A percentile compares a stretch with the other conserved stretches of the same genome.
These are phyloP conservation scores for Actinemys pallida DNA, from an alignment of 2,113 vertebrate genomes.

Conservation along the genomic window DNA sequence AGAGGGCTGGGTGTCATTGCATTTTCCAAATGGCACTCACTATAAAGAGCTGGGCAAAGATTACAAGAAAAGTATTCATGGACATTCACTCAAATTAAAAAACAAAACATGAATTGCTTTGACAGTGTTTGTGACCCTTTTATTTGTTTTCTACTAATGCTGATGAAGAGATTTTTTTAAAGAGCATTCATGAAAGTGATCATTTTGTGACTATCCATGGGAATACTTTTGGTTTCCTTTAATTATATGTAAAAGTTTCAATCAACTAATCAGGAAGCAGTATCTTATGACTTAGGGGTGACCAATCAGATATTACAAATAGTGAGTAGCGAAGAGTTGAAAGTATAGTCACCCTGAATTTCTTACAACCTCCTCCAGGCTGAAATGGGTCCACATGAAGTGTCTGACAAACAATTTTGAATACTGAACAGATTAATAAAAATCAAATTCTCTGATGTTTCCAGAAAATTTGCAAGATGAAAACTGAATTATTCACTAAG, in stretches of 20 bases:
- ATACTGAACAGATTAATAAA: slow-evolving; percentile 45
- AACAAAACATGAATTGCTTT: background rate
- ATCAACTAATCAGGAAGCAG: background rate
- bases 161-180: background rate
- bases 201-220: background rate
- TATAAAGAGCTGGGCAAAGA: background rate
- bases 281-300: background rate
- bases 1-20: background rate
- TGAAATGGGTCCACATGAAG: slow-evolving; percentile 36
- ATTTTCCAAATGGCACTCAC: slow-evolving; percentile 25
- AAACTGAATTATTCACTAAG: slow-evolving; percentile 68
- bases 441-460: slow-evolving; percentile 15
- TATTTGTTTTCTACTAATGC: slow-evolving; percentile 16
- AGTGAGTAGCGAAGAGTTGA: slow-evolving; percentile 54
- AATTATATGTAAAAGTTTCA: background rate
- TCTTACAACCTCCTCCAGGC: slow-evolving; percentile 50
- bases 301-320: slow-evolving; percentile 51
- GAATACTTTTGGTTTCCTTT: slow-evolving; percentile 19
- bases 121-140: background rate
- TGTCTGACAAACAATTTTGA: slow-evolving; percentile 48
- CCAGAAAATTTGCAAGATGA: slow-evolving; percentile 52
- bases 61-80: background rate
- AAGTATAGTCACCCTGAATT: slow-evolving; percentile 51
- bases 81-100: background rate
- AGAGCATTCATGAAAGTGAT: background rate